Evolutionary conservation across 2,797 vertebrate species (phyloP), one percentile per base, ranked within the genome.

Genomic region (Brachyrhaphis roseni): DNA sequence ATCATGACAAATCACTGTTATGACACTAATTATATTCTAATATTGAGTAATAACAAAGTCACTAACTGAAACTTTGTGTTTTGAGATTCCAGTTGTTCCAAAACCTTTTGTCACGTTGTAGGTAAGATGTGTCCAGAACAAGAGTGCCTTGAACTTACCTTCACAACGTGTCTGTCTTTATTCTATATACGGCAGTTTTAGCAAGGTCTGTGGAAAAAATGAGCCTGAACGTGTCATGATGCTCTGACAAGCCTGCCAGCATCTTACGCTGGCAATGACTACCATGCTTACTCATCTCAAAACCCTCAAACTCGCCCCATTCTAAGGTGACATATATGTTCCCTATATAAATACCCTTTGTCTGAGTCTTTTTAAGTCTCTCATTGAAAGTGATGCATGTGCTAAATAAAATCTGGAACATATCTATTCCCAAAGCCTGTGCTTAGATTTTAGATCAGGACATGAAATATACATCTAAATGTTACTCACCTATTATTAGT

Each of bases 101-200:
- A 55, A 77, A 76, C 41, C 68, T 57, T 72, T 41, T 34, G 66
- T 75, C 46, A 39, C 39, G 10, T 39, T 66, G 75, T 80, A 77
- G 82, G 66, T 57, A 51, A 51, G 47, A 83, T 16, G 75, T 46
- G 71, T 75, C 6, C 16, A 75, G 74, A 82, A 68, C 73, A 82
- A 83, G 84, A 81, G 75, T 49, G 78, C 88, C 82, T 64, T 12
- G 5, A 76, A 88, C 49, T 0, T 88, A 49, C 82, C 81, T 89
- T 86, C 74, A 79, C 20, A 91, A 88, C 1, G 49, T 80, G 83
- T 92, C 87, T 88, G 20, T 90, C 83, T 86, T 89, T 82, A 80
- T 86, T 89, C 89, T 89, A 84, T 88, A 87, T 90, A 53, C 23
- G 18, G 87, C 86, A 89, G 84, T 77, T 74, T 78, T 46, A 83